Evolutionary conservation across 1,140 invertebrate species (phyloP).

Genomic region (Uloborus diversus): DNA sequence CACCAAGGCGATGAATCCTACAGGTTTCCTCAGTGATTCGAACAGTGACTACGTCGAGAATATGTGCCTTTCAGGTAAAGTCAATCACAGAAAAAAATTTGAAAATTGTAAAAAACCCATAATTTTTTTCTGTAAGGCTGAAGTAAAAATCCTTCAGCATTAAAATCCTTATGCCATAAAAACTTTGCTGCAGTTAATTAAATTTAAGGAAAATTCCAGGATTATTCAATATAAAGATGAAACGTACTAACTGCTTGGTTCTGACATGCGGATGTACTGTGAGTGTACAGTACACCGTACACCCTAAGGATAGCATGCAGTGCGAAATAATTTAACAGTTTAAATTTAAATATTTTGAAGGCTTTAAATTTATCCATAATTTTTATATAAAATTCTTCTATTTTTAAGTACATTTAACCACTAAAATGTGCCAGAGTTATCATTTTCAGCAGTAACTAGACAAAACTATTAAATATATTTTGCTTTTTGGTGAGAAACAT

Average conservation of each 20-base stretch:
- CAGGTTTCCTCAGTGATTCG: conserved; percentile 80
- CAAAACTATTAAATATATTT: too few relatives aligned
- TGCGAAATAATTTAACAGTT: too few relatives aligned
- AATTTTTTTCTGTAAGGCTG: not conserved
- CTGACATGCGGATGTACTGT: too few relatives aligned
- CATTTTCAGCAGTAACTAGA: too few relatives aligned
- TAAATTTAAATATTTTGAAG: too few relatives aligned
- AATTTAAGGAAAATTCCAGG: not conserved
- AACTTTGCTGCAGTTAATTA: not conserved
- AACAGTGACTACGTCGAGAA: conserved; percentile 91
- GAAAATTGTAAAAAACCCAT: not conserved
- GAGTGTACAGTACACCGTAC: too few relatives aligned
- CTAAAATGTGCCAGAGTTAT: too few relatives aligned
- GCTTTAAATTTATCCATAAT: too few relatives aligned
- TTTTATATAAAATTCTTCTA: too few relatives aligned
- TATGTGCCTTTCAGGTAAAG: conserved; percentile 85
- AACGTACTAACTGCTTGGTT: not conserved
- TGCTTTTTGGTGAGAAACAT: too few relatives aligned
- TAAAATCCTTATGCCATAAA: not conserved
- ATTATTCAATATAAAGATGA: not conserved
- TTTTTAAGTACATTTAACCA: too few relatives aligned
- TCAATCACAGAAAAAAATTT: not conserved
- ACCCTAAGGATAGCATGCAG: too few relatives aligned
- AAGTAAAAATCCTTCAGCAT: not conserved
- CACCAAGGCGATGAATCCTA: conserved; percentile 82